phyloP scores from a whole-genome alignment of 2,113 vertebrate species.

The Onychostruthus taczanowskii region DNA sequence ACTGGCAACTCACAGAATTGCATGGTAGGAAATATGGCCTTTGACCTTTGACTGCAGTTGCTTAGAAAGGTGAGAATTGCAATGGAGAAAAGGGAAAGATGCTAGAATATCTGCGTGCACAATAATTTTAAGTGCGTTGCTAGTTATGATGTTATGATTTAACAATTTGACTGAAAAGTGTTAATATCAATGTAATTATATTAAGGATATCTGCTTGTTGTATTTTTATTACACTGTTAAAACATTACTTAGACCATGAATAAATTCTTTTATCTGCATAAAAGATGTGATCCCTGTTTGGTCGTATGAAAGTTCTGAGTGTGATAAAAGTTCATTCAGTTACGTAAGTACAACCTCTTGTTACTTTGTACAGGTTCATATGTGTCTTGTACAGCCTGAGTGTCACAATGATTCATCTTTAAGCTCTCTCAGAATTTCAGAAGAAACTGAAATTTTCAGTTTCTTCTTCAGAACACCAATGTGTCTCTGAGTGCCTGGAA shows the following conservation, averaged over 20 bases:
- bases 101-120: background rate
- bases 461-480: background rate
- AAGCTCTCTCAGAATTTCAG: background rate
- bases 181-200: background rate
- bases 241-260: background rate
- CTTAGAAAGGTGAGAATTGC: background rate
- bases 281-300: background rate
- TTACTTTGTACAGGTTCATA: background rate
- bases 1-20: accelerated
- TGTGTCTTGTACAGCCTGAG: background rate
- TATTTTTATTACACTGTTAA: background rate
- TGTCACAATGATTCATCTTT: background rate
- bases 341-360: background rate
- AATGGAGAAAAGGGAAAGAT: background rate
- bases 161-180: background rate
- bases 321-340: background rate
- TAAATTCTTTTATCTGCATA: background rate
- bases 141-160: background rate
- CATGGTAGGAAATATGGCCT: background rate
- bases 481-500: background rate
- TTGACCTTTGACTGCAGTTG: background rate
- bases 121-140: background rate
- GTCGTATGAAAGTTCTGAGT: background rate
- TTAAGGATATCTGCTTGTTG: accelerated
- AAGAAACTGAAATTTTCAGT: background rate